Conservation (phyloP, 2,113 vertebrate genomes). For the Phyllostomus hastatus region DNA sequence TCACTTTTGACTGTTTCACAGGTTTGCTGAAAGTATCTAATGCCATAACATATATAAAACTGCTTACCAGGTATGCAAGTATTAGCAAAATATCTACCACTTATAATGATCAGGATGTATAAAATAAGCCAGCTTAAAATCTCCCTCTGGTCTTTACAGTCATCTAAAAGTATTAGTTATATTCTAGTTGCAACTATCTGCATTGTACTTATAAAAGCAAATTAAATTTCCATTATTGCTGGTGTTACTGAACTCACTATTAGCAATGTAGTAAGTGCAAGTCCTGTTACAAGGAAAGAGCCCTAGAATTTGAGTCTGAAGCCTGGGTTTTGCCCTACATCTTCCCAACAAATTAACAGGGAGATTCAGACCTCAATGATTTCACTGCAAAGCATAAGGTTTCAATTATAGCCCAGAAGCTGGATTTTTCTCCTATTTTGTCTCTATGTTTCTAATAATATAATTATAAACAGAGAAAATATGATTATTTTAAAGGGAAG, state of each 20-base stretch:
- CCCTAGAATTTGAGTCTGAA: neutral
- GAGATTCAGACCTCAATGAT: neutral
- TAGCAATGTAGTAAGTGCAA: neutral
- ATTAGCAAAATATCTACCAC: neutral
- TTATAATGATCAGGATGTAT: neutral
- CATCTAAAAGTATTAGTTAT: neutral
- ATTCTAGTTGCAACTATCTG: neutral
- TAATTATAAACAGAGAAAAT: neutral
- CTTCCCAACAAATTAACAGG: too few relatives aligned
- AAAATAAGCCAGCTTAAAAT: neutral
- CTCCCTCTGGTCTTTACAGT: neutral
- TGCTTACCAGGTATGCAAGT: neutral
- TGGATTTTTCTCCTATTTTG: neutral
- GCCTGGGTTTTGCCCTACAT: neutral
- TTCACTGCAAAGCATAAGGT: neutral
- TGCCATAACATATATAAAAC: neutral
- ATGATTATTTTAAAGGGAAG: neutral
- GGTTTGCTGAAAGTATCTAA: neutral
- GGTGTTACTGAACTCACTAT: neutral
- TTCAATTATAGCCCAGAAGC: neutral
- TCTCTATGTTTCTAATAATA: neutral
- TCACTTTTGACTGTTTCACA: neutral
- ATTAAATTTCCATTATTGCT: neutral
- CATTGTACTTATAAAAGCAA: neutral
- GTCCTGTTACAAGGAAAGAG: neutral